Base-by-base conservation (phyloP, 2,888 invertebrate genomes). In the Heteromyza rotundicornis region DNA sequence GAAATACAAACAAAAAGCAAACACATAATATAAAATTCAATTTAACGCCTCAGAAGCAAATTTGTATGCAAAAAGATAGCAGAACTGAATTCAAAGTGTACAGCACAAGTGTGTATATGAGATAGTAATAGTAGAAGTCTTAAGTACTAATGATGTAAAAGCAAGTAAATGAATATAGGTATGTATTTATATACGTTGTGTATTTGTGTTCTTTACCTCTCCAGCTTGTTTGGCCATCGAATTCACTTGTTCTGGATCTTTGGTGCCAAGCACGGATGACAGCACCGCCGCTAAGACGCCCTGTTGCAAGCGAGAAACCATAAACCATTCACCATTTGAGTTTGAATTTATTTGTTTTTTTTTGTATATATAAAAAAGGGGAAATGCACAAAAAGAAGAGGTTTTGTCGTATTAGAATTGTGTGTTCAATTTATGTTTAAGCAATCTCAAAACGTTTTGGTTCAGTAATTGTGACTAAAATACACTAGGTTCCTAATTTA, bases 161-260 rank as follows among this genome's bases (percentile, higher is more conserved):
- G 27, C 10, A 27, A 27, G 27, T n/a, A 40, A 10, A 40, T 40
- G n/a, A 14, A 27, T 27, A 27, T 27, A 27, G 8, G n/a, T 40
- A n/a, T 40, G 40, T 40, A 61, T 64, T 59, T 62, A 47, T 60
- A 17, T 59, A 58, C 36, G 54, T 57, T 62, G 27, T n/a, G n/a
- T n/a, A n/a, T 40, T 20, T 50, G 20, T 24, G 3, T 70, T 70
- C 72, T 92, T 89, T 91, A 95, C 95, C 94, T 95, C 94, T 85
- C 94, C 92, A 85, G 95, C 94, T 86, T 95, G 94, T 87, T 93
- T 94, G 86, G 94, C 95, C 92, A 95, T 92, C 86, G 90, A 90
- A 87, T 93, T 91, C 85, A 94, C 92, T 87, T 94, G 94, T 85
- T 92, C 91, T 82, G 94, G 94, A 87, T 95, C 92, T 88, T 91